Evolutionary conservation across 1,140 invertebrate species (phyloP).

Genomic region (Tetragnatha versicolor): DNA sequence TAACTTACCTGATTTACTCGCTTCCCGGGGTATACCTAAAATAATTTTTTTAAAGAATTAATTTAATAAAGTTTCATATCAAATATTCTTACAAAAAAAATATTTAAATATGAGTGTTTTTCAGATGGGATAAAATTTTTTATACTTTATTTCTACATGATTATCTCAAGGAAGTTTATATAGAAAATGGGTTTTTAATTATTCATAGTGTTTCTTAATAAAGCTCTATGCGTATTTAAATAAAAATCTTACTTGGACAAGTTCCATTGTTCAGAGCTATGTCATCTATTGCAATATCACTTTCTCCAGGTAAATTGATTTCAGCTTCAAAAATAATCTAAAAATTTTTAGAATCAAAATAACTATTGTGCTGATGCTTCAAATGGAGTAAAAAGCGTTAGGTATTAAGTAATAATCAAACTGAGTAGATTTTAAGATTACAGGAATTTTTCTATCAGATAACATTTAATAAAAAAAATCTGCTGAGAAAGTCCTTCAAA

Average conservation of each 20-base stretch:
- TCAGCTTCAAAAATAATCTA: constrained; percentile 56
- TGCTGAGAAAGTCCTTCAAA: too few relatives aligned
- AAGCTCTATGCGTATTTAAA: background rate
- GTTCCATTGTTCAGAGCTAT: constrained; percentile 50
- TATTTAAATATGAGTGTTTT: background rate
- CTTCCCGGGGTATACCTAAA: constrained; percentile 51
- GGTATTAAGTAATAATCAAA: too few relatives aligned
- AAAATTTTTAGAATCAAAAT: background rate
- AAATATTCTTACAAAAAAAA: too few relatives aligned
- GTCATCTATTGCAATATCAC: constrained; percentile 54
- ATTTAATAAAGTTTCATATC: background rate
- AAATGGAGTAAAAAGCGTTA: too few relatives aligned
- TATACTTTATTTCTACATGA: background rate
- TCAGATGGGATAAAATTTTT: background rate
- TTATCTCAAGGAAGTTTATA: too few relatives aligned
- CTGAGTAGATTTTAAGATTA: too few relatives aligned
- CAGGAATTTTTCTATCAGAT: too few relatives aligned
- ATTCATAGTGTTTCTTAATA: too few relatives aligned
- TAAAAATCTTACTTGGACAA: constrained; percentile 40
- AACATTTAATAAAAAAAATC: too few relatives aligned
- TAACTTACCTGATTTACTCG: constrained; percentile 48
- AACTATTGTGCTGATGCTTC: too few relatives aligned
- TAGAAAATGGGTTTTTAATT: too few relatives aligned
- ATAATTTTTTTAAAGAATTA: background rate
- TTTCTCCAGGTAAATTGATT: constrained; percentile 44